Percentiles rank a stretch among this genome's conserved stretches.
Evolutionary conservation across 2,113 vertebrate genomes (phyloP).

Genomic region (Pelobates fuscus): DNA sequence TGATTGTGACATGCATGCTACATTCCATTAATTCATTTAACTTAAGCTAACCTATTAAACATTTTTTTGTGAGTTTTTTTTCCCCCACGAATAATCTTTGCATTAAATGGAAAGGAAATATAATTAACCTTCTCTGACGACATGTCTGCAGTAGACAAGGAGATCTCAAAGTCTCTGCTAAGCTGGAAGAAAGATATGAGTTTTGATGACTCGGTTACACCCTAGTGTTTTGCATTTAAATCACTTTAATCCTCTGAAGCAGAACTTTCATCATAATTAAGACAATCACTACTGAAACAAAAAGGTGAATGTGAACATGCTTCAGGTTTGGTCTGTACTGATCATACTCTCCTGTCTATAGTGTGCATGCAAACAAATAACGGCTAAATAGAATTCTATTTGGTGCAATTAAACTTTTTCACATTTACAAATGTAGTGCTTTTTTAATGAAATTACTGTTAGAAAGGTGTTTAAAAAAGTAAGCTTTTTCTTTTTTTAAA

Average conservation of each 20-base stretch:
- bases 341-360: not conserved
- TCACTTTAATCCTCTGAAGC: slow-evolving; percentile 44
- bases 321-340: not conserved
- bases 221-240: slow-evolving; percentile 44
- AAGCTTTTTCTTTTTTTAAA: too few species aligned
- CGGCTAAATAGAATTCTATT: too few species aligned
- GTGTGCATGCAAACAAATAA: too few species aligned
- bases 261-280: slow-evolving; percentile 45
- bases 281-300: slow-evolving; percentile 12
- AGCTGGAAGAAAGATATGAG: slow-evolving; percentile 30
- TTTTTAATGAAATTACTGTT: too few species aligned
- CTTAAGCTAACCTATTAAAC: not conserved
- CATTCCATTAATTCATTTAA: not conserved
- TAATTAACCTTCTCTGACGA: slow-evolving; percentile 31
- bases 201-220: slow-evolving; percentile 21
- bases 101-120: not conserved
- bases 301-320: slow-evolving; percentile 11
- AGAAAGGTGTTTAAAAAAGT: too few species aligned
- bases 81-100: not conserved
- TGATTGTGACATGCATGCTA: not conserved
- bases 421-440: too few species aligned
- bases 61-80: not conserved
- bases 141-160: slow-evolving; percentile 24
- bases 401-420: too few species aligned
- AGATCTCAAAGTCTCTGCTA: slow-evolving; percentile 32